Base-by-base conservation (phyloP, 1,140 invertebrate genomes). In the Nomia melanderi region DNA sequence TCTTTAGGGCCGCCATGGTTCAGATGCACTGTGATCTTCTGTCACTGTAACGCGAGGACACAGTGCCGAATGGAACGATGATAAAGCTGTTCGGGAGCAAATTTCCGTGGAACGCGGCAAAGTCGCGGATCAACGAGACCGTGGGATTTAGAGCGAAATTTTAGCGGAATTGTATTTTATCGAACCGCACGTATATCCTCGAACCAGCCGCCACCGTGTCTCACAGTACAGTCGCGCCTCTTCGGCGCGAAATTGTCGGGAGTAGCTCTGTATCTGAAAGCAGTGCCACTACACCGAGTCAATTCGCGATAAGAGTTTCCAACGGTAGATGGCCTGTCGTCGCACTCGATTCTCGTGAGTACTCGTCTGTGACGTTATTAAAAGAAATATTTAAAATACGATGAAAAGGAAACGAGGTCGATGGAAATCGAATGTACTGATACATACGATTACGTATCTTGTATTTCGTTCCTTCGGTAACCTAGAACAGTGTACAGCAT, bases 1-100 rank as follows among this genome's bases (percentile, higher is more conserved):
- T 81, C 57, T 88, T 90, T 11, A 91, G 73, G 25, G 88, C 85
- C 66, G 90, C 90, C 90, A 91, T 91, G 66, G 71, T 88, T 83
- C 77, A 11, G 23, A 44, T 75, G 47, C 41, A 57, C 25, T 31
- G 78, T 66, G 20, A 50, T 69, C 63, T 59, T 29, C 50, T 62
- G 56, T 60, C 47, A 57, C 29, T 44, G n/a, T 12, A 31, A 9
- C 50, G 64, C 57, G 39, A 29, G 39, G 33, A 44, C 54, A 76
- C 73, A 69, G 31, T 76, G 41, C 60, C 73, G 25, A 50, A 17
- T 76, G 73, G 65, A 50, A 76, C 65, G 41, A 69, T 12, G 31
- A 60, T 76, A 50, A 53, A 29, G 29, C 27, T 3, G 2, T 47
- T 31, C 0, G 1, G 1, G 47, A 50, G 9, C 14, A n/a, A 17